Percentiles rank a stretch among this genome's conserved stretches.
Conservation (phyloP, 2,888 invertebrate genomes). For the Bedellia somnulentella region DNA sequence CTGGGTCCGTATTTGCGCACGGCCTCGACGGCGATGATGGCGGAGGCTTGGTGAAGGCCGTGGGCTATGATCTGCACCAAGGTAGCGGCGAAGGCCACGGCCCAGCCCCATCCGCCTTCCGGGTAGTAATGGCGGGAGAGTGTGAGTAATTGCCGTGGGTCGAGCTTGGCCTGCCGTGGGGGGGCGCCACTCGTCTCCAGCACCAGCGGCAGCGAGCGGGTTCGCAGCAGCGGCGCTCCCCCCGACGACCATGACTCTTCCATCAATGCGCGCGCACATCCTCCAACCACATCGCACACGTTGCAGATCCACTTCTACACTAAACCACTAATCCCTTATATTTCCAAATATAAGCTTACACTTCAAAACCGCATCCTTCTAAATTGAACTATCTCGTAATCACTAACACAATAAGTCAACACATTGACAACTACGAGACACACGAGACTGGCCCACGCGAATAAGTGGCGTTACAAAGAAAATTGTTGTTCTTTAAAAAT, state of each 20-base stretch:
- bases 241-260: conserved; percentile 61
- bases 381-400: too few species aligned
- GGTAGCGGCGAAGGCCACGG: conserved; percentile 71
- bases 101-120: conserved; percentile 89
- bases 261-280: conserved; percentile 53
- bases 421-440: too few species aligned
- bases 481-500: too few species aligned
- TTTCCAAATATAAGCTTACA: too few species aligned
- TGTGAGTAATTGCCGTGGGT: conserved; percentile 64
- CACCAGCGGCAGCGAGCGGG: conserved; percentile 66
- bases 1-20: conserved; percentile 63
- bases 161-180: conserved; percentile 47
- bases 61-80: conserved; percentile 74
- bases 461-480: too few species aligned
- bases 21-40: conserved; percentile 62
- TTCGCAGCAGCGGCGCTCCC: conserved; percentile 64
- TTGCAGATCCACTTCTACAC: conserved; percentile 34
- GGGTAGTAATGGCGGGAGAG: conserved; percentile 83
- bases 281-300: conserved; percentile 24
- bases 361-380: too few species aligned
- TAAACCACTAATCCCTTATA: conserved; percentile 16
- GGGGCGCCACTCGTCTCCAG: conserved; percentile 46
- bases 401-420: too few species aligned
- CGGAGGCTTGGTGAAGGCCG: conserved; percentile 72
- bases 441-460: too few species aligned